Conservation (phyloP, 2,113 vertebrate genomes). For the Stercorarius parasiticus region DNA sequence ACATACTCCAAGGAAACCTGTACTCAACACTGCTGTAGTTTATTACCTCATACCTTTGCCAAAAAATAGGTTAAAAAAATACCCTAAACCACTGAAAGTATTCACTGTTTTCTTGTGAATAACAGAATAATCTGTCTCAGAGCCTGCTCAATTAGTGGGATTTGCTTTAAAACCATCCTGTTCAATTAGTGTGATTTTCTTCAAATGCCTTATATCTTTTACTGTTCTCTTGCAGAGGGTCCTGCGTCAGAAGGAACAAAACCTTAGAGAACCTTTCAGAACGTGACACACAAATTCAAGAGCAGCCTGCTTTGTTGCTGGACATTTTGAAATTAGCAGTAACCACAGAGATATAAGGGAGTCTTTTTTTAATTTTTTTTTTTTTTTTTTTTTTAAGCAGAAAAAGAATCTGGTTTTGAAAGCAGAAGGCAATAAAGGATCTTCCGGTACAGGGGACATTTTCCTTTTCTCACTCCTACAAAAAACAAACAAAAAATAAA, state of each 20-base stretch:
- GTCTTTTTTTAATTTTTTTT: not conserved
- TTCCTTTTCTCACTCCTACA: not conserved
- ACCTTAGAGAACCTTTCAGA: slow-evolving; percentile 1
- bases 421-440: not conserved
- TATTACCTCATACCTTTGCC: not conserved
- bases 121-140: not conserved
- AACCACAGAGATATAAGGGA: not conserved
- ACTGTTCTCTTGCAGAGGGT: not conserved
- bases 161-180: slow-evolving; percentile 38
- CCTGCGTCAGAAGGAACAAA: not conserved
- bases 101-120: not conserved
- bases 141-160: not conserved
- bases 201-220: not conserved
- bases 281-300: not conserved
- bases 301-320: not conserved
- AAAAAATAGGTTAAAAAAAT: not conserved
- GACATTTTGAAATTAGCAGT: not conserved
- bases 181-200: slow-evolving; percentile 34
- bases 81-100: not conserved
- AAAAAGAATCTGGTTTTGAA: slow-evolving; percentile 16
- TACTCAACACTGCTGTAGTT: not conserved
- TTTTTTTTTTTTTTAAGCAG: not conserved
- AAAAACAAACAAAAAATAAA: not conserved
- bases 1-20: not conserved
- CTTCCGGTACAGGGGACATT: not conserved